A percentile compares a stretch with the other conserved stretches of the same genome.
These are phyloP conservation scores for Brachyhypopomus gauderio DNA, from an alignment of 2,113 vertebrate genomes.

Conservation along the genomic window DNA sequence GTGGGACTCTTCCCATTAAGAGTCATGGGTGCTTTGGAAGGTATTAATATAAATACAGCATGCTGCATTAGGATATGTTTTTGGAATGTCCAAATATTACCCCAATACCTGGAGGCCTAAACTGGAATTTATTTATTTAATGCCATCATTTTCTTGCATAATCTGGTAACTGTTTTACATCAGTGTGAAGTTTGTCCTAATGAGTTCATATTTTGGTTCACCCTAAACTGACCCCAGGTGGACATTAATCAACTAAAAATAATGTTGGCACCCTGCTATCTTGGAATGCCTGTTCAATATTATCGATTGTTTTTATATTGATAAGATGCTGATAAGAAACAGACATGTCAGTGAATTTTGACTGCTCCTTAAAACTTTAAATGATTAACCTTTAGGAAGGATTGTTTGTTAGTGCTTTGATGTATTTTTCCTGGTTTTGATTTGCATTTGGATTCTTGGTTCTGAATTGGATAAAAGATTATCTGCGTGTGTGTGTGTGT, in stretches of 20 bases:
- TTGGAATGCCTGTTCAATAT: constrained; percentile 6
- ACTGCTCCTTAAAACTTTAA: constrained; percentile 16
- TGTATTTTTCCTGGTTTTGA: not conserved
- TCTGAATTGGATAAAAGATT: constrained; percentile 8
- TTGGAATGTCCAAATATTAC: not conserved
- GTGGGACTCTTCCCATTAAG: not conserved
- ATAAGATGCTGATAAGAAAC: constrained; percentile 31
- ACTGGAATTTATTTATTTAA: too few species aligned
- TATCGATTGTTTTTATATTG: constrained; percentile 29
- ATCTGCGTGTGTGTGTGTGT: constrained; percentile 24
- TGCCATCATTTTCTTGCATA: not conserved
- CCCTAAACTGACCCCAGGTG: not conserved
- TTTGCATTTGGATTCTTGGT: not conserved
- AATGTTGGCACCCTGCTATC: constrained; percentile 8
- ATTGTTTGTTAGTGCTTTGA: constrained; percentile 23
- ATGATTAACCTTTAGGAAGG: constrained; percentile 21
- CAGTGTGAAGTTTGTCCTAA: not conserved
- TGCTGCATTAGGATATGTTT: not conserved
- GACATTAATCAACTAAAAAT: constrained; percentile 33
- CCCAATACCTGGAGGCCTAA: too few species aligned
- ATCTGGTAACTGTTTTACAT: not conserved
- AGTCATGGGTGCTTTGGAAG: not conserved
- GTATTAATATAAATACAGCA: not conserved
- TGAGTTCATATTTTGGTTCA: not conserved
- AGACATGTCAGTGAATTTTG: constrained; percentile 14